Evolutionary conservation across 2,113 vertebrate genomes (phyloP).

Genomic region (Greenwoodochromis staneri): DNA sequence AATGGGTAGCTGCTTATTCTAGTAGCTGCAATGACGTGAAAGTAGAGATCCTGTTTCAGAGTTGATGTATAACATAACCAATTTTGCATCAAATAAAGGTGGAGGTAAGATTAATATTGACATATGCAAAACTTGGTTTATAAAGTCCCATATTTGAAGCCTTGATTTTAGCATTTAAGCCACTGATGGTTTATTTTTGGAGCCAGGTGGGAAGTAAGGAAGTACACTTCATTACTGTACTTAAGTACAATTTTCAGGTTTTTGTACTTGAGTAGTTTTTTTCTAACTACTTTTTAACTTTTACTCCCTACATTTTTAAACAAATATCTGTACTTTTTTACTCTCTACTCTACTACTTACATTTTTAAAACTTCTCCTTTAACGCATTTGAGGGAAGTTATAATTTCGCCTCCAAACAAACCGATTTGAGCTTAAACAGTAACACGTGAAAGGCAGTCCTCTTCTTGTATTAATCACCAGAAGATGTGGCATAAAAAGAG

Average conservation of each 20-base stretch:
- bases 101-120: neutral
- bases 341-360: neutral
- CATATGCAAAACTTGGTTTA: neutral
- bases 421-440: neutral
- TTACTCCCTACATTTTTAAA: neutral
- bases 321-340: neutral
- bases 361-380: neutral
- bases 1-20: neutral
- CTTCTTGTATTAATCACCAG: neutral
- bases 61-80: neutral
- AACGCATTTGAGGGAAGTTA: neutral
- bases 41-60: neutral
- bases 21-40: neutral
- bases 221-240: neutral
- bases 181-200: neutral
- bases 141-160: neutral
- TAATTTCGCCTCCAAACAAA: neutral
- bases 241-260: neutral
- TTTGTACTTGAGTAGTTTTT: neutral
- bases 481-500: neutral
- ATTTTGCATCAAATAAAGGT: neutral
- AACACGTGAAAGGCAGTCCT: neutral
- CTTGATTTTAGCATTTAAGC: neutral
- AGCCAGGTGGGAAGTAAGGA: neutral
- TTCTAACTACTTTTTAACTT: neutral